Evolutionary conservation across 1,140 invertebrate species (phyloP).

Genomic region (Triops longicaudatus): DNA sequence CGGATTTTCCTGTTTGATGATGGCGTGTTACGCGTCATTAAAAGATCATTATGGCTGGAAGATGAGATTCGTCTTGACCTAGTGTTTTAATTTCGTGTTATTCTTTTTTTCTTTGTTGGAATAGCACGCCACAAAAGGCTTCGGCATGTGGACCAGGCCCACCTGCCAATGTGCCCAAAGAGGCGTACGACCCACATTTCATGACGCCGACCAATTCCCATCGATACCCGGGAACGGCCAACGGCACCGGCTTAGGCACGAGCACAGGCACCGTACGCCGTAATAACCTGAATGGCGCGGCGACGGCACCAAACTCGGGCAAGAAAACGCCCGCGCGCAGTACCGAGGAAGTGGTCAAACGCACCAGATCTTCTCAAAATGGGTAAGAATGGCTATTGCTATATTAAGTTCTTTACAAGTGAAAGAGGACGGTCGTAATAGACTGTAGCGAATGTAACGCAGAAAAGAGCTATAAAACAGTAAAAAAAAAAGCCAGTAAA

Average conservation of each 20-base stretch:
- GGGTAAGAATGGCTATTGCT: no score
- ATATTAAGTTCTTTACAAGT: neutral
- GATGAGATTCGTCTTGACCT: neutral
- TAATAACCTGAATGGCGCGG: neutral
- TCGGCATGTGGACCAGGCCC: neutral
- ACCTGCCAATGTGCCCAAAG: neutral
- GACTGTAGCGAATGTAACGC: no score
- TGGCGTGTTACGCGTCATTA: neutral
- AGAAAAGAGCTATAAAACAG: no score
- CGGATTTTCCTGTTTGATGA: neutral
- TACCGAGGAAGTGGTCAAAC: neutral
- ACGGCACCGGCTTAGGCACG: no score
- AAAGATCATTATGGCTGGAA: neutral
- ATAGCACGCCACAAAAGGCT: conserved; percentile 6
- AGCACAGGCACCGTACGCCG: neutral
- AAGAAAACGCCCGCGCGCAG: conserved; percentile 1
- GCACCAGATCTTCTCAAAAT: conserved; percentile 4
- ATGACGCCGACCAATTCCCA: conserved; percentile 4
- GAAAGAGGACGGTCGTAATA: no score
- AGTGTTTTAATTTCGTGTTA: neutral
- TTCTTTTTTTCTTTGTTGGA: neutral
- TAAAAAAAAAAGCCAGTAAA: no score
- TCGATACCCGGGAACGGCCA: neutral
- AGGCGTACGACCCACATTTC: conserved; percentile 4
- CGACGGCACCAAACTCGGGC: neutral